Percentiles rank a stretch among this genome's conserved stretches.
Conservation (phyloP, 2,888 invertebrate genomes). For the Aelia acuminata region DNA sequence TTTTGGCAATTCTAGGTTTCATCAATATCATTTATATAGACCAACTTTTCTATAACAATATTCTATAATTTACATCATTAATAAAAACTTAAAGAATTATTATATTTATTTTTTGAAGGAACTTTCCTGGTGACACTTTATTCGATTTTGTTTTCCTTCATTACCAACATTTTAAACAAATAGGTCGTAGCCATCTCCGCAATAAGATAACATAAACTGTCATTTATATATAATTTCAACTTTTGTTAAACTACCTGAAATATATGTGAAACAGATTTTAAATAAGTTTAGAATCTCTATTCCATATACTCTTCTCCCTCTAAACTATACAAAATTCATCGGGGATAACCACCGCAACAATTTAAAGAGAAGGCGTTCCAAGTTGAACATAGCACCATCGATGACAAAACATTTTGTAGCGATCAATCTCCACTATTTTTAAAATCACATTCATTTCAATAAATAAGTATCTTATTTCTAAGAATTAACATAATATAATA, state of each 20-base stretch:
- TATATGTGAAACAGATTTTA: slow-evolving; percentile 50
- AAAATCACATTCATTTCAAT: slow-evolving; percentile 59
- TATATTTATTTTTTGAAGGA: slow-evolving; percentile 34
- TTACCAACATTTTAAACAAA: slow-evolving; percentile 35
- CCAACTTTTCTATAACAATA: slow-evolving; percentile 31
- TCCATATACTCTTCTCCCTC: slow-evolving; percentile 54
- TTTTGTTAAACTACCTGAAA: slow-evolving; percentile 57
- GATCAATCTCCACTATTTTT: slow-evolving; percentile 59
- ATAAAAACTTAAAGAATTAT: slow-evolving; percentile 47
- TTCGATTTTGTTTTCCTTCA: slow-evolving; percentile 55
- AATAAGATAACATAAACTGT: slow-evolving; percentile 47
- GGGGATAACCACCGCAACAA: slow-evolving; percentile 59
- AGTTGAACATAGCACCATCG: slow-evolving; percentile 60
- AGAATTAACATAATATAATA: slow-evolving; percentile 58
- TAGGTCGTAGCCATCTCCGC: not conserved
- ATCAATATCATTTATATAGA: slow-evolving; percentile 44
- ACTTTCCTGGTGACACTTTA: slow-evolving; percentile 57
- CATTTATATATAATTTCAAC: slow-evolving; percentile 12
- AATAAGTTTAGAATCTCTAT: slow-evolving; percentile 46
- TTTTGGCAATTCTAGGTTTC: slow-evolving; percentile 6
- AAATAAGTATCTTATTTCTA: slow-evolving; percentile 59
- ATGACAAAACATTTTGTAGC: slow-evolving; percentile 61
- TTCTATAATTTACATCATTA: slow-evolving; percentile 32
- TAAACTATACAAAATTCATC: slow-evolving; percentile 58
- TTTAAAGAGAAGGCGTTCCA: slow-evolving; percentile 60